Percentiles rank a stretch among this genome's conserved stretches.
phyloP scores from a whole-genome alignment of 2,797 vertebrate genomes.

The Pantherophis vulpinus region DNA sequence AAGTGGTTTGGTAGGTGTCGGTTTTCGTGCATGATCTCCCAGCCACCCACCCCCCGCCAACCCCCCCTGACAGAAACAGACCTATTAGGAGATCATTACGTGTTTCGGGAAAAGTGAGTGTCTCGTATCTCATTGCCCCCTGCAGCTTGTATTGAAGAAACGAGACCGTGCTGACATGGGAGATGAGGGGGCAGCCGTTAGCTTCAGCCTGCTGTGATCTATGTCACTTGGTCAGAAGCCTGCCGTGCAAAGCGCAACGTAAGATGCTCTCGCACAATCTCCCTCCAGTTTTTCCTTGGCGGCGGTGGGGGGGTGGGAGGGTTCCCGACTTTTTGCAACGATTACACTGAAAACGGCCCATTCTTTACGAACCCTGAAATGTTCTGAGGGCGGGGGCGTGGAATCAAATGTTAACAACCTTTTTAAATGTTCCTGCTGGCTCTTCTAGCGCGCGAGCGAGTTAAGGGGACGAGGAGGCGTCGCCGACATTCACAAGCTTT shows the following conservation, averaged over 20 bases:
- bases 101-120: not conserved
- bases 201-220: not conserved
- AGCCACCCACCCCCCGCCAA: not conserved
- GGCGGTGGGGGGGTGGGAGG: too few relatives aligned
- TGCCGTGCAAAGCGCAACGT: not conserved
- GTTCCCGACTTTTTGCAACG: not conserved
- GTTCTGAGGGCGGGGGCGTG: not conserved
- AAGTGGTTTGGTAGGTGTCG: slow-evolving; percentile 40
- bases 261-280: not conserved
- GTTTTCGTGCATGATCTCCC: slow-evolving; percentile 34
- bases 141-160: not conserved
- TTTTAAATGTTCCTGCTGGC: not conserved
- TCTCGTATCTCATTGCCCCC: not conserved
- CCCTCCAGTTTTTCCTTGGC: not conserved
- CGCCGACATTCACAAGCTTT: not conserved
- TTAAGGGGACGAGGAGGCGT: not conserved
- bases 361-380: not conserved
- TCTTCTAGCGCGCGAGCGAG: too few relatives aligned
- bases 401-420: not conserved
- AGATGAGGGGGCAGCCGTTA: not conserved
- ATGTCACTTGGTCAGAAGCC: slow-evolving; percentile 31
- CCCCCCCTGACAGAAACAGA: too few relatives aligned
- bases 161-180: not conserved
- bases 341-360: not conserved
- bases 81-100: not conserved